A percentile compares a stretch with the other conserved stretches of the same genome.
These are phyloP conservation scores for Cavia porcellus DNA, from an alignment of 2,113 vertebrate species.

Conservation along the genomic window DNA sequence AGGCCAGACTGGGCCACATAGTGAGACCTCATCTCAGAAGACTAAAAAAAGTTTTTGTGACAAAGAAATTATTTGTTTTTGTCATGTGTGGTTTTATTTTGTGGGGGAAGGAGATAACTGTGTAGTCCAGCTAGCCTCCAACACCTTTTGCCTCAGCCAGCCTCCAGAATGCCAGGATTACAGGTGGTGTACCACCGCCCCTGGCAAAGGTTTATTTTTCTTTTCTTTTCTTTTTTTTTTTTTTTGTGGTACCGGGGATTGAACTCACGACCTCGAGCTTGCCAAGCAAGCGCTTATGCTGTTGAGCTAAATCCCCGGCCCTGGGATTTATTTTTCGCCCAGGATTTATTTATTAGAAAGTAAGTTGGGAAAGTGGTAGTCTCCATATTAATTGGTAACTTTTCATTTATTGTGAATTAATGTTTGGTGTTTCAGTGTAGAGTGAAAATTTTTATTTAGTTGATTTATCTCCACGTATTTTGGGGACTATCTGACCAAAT, in stretches of 20 bases:
- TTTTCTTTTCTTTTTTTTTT: too few species aligned
- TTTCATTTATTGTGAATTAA: background rate
- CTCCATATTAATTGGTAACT: background rate
- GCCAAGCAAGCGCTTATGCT: too few species aligned
- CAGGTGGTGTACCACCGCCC: background rate
- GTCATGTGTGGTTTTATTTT: background rate
- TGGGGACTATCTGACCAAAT: slow-evolving; percentile 36
- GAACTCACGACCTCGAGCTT: too few species aligned
- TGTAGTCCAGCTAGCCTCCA: background rate
- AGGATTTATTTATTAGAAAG: slow-evolving; percentile 17
- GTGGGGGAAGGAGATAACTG: background rate
- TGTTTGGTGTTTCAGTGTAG: background rate
- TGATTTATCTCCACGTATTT: background rate
- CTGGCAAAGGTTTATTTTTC: background rate
- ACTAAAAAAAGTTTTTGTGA: background rate
- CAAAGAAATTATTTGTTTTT: background rate
- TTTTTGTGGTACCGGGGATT: too few species aligned
- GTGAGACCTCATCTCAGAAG: background rate
- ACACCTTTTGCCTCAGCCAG: background rate
- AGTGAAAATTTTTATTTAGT: background rate
- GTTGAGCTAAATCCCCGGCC: too few species aligned
- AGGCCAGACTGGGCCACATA: background rate
- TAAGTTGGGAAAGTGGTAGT: background rate
- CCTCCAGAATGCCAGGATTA: background rate
- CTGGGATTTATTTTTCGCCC: background rate